Percentiles rank a stretch among this genome's conserved stretches.
These are phyloP conservation scores for Lagocephalus sceleratus DNA, from an alignment of 2,797 vertebrate species.

Conservation along the genomic window DNA sequence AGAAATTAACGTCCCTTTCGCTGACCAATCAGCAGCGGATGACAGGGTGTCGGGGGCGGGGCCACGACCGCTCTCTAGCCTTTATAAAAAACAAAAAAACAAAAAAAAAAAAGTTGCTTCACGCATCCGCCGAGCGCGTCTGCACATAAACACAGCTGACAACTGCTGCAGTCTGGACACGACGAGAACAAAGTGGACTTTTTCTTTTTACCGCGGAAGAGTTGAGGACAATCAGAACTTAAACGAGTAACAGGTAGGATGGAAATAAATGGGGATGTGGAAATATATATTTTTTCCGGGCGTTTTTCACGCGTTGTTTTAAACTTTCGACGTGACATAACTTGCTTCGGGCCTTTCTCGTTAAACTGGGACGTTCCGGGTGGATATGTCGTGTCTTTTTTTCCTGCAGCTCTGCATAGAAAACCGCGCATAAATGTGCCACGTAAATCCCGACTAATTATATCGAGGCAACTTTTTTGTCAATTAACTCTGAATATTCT, in stretches of 20 bases:
- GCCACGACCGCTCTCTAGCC: slow-evolving; percentile 39
- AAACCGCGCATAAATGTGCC: no score
- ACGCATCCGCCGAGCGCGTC: slow-evolving; percentile 61
- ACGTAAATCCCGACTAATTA: no score
- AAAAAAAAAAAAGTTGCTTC: no score
- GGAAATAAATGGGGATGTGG: no score
- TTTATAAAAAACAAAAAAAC: slow-evolving; percentile 81
- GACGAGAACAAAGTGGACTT: slow-evolving; percentile 23
- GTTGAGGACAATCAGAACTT: slow-evolving; percentile 54
- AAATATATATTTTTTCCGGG: no score
- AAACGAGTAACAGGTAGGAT: slow-evolving; percentile 48
- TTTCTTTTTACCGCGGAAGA: slow-evolving; percentile 9
- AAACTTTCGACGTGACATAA: no score
- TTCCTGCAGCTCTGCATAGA: no score
- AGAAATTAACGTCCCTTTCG: slow-evolving; percentile 21
- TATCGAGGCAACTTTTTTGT: no score
- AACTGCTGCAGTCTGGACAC: background rate
- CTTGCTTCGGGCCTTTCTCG: no score
- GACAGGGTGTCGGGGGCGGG: slow-evolving; percentile 71
- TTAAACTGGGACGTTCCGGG: no score
- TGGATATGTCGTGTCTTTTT: no score
- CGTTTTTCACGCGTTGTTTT: background rate
- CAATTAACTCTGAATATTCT: no score
- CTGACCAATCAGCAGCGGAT: slow-evolving; percentile 63
- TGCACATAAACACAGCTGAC: slow-evolving; percentile 66